Base-by-base conservation (phyloP, 2,113 vertebrate genomes). In the Turdus rufiventris region DNA sequence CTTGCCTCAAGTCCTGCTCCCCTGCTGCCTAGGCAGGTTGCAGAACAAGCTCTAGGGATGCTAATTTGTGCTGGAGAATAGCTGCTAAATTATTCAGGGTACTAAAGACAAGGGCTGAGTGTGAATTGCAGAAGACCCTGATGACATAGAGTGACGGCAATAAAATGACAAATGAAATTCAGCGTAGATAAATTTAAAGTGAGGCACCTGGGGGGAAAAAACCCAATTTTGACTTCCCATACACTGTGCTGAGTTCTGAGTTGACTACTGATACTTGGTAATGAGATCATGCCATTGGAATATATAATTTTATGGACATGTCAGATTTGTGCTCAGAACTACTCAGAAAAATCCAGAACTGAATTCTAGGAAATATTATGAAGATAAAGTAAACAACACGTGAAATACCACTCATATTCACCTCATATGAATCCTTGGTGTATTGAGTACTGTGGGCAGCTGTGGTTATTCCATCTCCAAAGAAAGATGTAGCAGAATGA, bases 51-150 rank as follows among this genome's bases (percentile, higher is more conserved):
- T 93, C 87, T 40, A 31, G 78, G 91, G 81, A 93, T 43, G 38
- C 71, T 76, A 51, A 85, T 91, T 74, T 76, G 58, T 54, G 83
- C 92, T 67, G 79, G 82, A 92, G 47, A 95, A 92, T 66, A 70
- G 82, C 74, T 86, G 63, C 63, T 93, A 93, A 95, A 95, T 94
- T 94, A 96, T 94, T 93, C 85, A 83, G 51, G 51, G 21, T 91
- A 79, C 81, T 85, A 79, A 91, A 96, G 75, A 96, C 92, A 93
- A 92, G 51, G 83, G 33, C 51, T 93, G 75, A 86, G 72, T 66
- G 63, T 51, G 83, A 90, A 93, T 43, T 73, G 79, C 63, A 66
- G 68, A 90, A 73, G 92, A 93, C 75, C 47, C n/a, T 86, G 76
- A 80, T 88, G 94, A 90, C 83, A 88, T 0, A 6, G 66, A 85